Conservation (phyloP, 2,797 vertebrate genomes). For the Cichlasoma orientale region DNA sequence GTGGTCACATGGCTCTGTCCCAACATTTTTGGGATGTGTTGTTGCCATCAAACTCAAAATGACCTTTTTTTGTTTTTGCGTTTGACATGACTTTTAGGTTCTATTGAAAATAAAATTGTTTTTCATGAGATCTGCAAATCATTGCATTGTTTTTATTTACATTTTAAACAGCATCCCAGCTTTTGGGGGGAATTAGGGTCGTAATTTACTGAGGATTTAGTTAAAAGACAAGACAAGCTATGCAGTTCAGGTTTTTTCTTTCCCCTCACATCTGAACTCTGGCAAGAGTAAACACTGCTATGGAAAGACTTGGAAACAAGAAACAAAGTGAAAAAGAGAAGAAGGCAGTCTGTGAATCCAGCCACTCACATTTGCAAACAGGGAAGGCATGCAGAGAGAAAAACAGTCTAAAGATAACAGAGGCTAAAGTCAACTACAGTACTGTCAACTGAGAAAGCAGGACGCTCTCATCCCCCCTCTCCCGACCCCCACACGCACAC, state of each 20-base stretch:
- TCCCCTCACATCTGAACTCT: neutral
- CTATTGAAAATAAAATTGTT: neutral
- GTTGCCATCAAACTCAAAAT: no score
- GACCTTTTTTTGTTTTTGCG: neutral
- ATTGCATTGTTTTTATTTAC: no score
- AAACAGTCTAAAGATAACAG: slow-evolving; percentile 40
- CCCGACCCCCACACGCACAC: neutral
- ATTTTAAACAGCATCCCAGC: neutral
- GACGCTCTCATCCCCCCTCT: slow-evolving; percentile 25
- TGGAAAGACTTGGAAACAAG: neutral
- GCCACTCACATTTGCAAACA: slow-evolving; percentile 22
- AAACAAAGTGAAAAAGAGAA: neutral
- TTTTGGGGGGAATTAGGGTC: no score
- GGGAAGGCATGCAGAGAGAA: slow-evolving; percentile 1
- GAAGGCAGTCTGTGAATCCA: slow-evolving; percentile 5
- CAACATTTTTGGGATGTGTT: neutral
- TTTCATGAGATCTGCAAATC: neutral
- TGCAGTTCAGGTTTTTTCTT: no score
- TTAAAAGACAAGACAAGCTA: no score
- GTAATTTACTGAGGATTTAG: no score
- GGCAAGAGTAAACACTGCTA: neutral
- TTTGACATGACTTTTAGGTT: neutral
- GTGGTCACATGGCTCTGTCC: neutral
- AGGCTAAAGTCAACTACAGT: slow-evolving; percentile 50
- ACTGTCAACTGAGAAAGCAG: slow-evolving; percentile 48